phyloP scores from a whole-genome alignment of 2,797 vertebrate species.

The Smutsia gigantea region DNA sequence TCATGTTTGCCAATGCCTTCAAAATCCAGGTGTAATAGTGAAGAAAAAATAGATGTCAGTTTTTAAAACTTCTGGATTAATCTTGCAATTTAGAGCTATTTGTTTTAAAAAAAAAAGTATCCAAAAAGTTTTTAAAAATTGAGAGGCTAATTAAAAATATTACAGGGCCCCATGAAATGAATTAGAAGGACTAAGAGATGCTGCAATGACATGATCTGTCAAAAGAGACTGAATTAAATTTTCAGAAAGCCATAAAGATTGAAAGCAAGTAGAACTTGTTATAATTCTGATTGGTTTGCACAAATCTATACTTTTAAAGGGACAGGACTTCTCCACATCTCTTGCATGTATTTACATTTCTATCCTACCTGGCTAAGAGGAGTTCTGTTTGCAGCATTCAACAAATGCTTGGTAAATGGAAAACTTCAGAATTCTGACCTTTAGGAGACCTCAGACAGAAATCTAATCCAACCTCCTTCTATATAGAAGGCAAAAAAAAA shows the following conservation, averaged over 20 bases:
- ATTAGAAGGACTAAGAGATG: neutral
- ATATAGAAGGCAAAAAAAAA: neutral
- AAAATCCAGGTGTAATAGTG: neutral
- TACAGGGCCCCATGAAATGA: neutral
- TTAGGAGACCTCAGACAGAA: neutral
- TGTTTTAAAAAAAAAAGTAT: neutral
- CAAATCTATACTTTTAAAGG: neutral
- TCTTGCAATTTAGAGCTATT: neutral
- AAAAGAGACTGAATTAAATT: neutral
- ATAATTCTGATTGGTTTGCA: neutral
- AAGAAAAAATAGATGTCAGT: neutral
- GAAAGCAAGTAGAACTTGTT: neutral
- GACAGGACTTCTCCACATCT: neutral
- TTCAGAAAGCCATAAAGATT: constrained; percentile 11
- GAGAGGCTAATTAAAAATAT: neutral
- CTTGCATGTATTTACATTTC: neutral
- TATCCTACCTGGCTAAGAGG: neutral
- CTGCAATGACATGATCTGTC: too few relatives aligned
- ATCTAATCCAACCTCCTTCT: neutral
- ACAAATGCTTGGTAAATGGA: neutral
- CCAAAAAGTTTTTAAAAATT: neutral
- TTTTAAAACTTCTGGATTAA: neutral
- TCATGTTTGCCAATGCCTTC: neutral
- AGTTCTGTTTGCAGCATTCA: neutral
- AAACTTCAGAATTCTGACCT: neutral